These are phyloP conservation scores for Drosophila putrida DNA, from an alignment of 2,888 invertebrate species.

Conservation along the genomic window DNA sequence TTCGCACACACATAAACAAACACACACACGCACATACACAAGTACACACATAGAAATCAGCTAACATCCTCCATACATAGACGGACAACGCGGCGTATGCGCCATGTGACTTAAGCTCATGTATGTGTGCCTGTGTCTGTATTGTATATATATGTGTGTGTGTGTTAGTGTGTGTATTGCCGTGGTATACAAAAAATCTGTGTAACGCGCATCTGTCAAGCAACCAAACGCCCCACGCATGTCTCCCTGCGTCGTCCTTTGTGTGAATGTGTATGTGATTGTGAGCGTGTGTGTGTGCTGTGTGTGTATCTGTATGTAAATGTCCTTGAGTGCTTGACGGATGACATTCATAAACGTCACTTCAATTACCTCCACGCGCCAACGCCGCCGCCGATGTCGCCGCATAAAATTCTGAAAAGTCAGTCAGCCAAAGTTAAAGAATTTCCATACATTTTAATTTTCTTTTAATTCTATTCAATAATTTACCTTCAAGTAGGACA, in stretches of 20 bases:
- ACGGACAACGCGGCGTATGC: conserved; percentile 53
- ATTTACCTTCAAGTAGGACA: neutral
- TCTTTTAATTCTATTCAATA: conserved; percentile 14
- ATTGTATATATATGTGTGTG: conserved; percentile 18
- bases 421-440: conserved; percentile 70
- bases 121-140: conserved; percentile 7
- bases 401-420: conserved; percentile 71
- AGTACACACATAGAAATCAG: conserved; percentile 19
- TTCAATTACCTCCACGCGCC: conserved; percentile 82
- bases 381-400: conserved; percentile 61
- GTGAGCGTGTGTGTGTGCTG: conserved; percentile 18
- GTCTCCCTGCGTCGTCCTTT: conserved; percentile 20
- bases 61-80: conserved; percentile 57
- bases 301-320: conserved; percentile 68
- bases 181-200: conserved; percentile 68
- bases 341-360: conserved; percentile 84
- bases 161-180: conserved; percentile 39
- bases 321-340: conserved; percentile 80
- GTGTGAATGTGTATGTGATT: conserved; percentile 25
- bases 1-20: conserved; percentile 57
- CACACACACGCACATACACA: conserved; percentile 25
- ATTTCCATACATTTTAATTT: conserved; percentile 29
- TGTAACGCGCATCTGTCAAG: conserved; percentile 80
- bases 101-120: conserved; percentile 65
- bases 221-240: conserved; percentile 68